phyloP scores from a whole-genome alignment of 64 coral and sea anemone genomes.

The Stichodactyla helianthus region DNA sequence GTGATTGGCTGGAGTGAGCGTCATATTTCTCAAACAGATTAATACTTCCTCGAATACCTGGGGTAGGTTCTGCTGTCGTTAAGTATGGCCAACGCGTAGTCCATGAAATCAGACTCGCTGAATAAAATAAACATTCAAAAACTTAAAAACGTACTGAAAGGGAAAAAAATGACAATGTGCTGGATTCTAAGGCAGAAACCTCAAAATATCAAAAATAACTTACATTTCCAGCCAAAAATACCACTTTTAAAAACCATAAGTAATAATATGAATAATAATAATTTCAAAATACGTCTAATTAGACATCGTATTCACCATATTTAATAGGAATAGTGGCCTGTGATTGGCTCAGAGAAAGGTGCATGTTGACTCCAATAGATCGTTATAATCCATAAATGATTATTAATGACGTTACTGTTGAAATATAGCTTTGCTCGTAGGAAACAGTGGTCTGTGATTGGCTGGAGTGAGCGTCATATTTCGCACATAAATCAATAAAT shows the following conservation, averaged over 20 bases:
- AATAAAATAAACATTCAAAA: neutral
- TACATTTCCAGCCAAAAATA: no score
- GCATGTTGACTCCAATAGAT: neutral
- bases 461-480: neutral
- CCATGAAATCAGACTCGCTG: neutral
- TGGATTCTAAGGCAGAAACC: no score
- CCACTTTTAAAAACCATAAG: no score
- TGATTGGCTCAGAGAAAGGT: neutral
- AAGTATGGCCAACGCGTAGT: neutral
- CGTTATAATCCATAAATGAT: neutral
- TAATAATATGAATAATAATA: no score
- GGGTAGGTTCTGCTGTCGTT: neutral
- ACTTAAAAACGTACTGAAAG: neutral
- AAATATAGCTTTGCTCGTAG: neutral
- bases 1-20: neutral
- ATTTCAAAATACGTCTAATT: no score
- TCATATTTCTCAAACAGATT: neutral
- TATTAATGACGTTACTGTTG: neutral
- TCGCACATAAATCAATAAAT: neutral
- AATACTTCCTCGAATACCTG: neutral
- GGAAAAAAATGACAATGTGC: no score
- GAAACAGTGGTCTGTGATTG: neutral
- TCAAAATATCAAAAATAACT: neutral
- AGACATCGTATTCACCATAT: no score
- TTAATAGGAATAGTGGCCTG: neutral